These are phyloP conservation scores for Disparrhopalites patrizii DNA, from an alignment of 2,888 invertebrate species.

Conservation along the genomic window DNA sequence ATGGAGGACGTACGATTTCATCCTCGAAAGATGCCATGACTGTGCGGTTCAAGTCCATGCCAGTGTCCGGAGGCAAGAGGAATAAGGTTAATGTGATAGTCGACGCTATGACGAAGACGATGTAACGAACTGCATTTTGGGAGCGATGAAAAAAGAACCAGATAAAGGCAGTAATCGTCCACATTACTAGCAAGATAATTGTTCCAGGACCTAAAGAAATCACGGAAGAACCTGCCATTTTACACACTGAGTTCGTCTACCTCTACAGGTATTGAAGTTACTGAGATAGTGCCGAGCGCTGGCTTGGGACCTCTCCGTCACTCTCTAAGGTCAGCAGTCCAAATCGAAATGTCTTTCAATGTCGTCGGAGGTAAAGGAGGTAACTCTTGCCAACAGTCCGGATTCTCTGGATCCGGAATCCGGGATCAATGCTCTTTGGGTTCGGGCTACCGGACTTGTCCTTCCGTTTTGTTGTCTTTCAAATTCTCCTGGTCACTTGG, in stretches of 20 bases:
- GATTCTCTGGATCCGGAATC: no score
- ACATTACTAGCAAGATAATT: slow-evolving; percentile 19
- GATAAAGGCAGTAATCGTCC: slow-evolving; percentile 13
- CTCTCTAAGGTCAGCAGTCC: no score
- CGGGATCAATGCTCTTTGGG: no score
- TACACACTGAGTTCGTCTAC: not conserved
- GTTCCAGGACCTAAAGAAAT: slow-evolving; percentile 15
- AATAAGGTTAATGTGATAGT: slow-evolving; percentile 9
- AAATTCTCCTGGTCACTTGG: no score
- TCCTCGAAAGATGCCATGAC: not conserved
- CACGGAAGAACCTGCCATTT: not conserved
- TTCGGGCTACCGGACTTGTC: no score
- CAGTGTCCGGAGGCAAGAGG: slow-evolving; percentile 18
- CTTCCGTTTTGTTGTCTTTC: no score
- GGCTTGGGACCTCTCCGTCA: no score
- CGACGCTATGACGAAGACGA: not conserved
- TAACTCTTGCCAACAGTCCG: no score
- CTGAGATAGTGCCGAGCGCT: no score
- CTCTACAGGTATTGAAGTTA: no score
- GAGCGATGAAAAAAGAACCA: slow-evolving; percentile 21
- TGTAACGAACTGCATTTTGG: slow-evolving; percentile 8
- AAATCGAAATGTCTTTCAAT: no score
- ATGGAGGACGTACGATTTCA: slow-evolving; percentile 11
- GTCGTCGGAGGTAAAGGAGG: no score
- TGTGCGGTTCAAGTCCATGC: not conserved